Evolutionary conservation across 1,140 invertebrate species (phyloP), one percentile per base, ranked within the genome.

Genomic region (Centruroides sculpturatus): DNA sequence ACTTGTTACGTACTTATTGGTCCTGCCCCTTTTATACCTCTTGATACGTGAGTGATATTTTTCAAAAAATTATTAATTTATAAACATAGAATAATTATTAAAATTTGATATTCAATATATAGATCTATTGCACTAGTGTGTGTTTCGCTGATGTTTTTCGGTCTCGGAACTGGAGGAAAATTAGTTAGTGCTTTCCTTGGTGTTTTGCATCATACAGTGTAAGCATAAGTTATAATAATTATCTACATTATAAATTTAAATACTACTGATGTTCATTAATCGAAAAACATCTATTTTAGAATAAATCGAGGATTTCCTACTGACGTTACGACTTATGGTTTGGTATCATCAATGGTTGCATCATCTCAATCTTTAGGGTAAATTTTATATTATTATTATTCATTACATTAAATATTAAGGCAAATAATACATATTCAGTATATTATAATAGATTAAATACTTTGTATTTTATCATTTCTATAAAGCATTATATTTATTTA

Each of bases 281-380:
- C 41, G 8, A 41, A 41, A 41, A 5, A 41, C 8, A 41, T 41
- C 5, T 41, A 41, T 41, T 41, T 41, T 41, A 41, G 41, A 3
- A 41, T 41, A 41, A 8, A 23, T 8, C 5, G 63, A 55, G 87
- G 87, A 10, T 82, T 89, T 66, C 83, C 85, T 1, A 85, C 90
- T 69, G 86, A 83, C 59, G 75, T 90, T 47, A 82, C 87, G 70
- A 92, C 87, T 0, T 89, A 88, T 64, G 87, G 87, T 0, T 72
- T 91, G 36, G 83, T 91, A 53, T 90, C 87, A 4, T 86, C 85
- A 3, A 75, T 91, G 50, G 90, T 87, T 86, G 89, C 87, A 0
- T 89, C 86, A 10, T 83, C 85, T 0, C 89, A 89, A 70, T 87
- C 89, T 3, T 74, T 90, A 0, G 87, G 87, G 66, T 66, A 59